Percentiles rank a stretch among this genome's conserved stretches.
Evolutionary conservation across 2,888 invertebrate species (phyloP).

Genomic region (Muschampia plurimacula): DNA sequence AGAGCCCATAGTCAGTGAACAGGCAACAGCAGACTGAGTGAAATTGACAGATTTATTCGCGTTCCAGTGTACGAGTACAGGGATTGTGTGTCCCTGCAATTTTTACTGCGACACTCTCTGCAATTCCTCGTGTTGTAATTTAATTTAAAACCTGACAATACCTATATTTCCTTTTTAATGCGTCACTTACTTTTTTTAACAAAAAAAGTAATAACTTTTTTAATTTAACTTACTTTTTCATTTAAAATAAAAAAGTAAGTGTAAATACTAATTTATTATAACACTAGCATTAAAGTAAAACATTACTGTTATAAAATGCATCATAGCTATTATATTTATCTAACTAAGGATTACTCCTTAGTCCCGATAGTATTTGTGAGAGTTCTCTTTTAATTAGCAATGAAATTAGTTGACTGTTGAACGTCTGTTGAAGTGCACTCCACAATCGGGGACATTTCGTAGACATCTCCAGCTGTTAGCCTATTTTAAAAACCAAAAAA

Average conservation of each 20-base stretch:
- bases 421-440: too few species aligned
- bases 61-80: constrained; percentile 65
- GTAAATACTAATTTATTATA: too few species aligned
- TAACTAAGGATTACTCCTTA: too few species aligned
- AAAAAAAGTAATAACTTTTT: too few species aligned
- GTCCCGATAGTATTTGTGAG: background rate
- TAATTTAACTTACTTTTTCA: too few species aligned
- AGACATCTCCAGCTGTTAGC: too few species aligned
- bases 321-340: too few species aligned
- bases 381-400: background rate
- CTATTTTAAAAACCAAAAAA: too few species aligned
- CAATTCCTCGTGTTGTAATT: constrained; percentile 50
- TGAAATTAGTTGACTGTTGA: background rate
- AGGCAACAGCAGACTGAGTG: constrained; percentile 74
- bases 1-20: constrained; percentile 53
- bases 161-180: constrained; percentile 19
- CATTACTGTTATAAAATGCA: too few species aligned
- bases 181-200: background rate
- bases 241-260: too few species aligned
- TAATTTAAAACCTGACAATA: constrained; percentile 50
- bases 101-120: constrained; percentile 62
- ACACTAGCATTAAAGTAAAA: too few species aligned
- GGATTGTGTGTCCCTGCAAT: constrained; percentile 72
- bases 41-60: constrained; percentile 85
- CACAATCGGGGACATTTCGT: background rate